These are phyloP conservation scores for Neomonachus schauinslandi DNA, from an alignment of 2,113 vertebrate species.

Conservation along the genomic window DNA sequence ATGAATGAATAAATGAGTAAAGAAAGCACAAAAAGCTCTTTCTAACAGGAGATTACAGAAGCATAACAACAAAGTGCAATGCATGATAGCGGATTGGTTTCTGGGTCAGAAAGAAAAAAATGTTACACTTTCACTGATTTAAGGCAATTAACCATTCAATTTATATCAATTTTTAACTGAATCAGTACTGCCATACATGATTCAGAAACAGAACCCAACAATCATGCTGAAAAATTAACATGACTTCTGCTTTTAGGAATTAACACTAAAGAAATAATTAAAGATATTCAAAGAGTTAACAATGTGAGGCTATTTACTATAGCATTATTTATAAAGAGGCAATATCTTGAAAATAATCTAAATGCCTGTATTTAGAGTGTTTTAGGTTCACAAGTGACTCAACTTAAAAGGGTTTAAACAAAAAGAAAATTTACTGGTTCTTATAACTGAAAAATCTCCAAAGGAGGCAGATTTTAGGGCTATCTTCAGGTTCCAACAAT, in stretches of 20 bases:
- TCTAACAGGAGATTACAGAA: background rate
- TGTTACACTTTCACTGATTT: background rate
- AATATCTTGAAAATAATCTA: constrained; percentile 3
- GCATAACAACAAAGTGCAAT: background rate
- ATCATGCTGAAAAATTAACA: background rate
- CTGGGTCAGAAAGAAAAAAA: background rate
- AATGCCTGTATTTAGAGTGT: background rate
- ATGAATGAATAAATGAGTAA: background rate
- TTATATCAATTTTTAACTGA: background rate
- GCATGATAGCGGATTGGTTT: background rate
- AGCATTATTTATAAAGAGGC: background rate
- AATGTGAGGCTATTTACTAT: background rate
- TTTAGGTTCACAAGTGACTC: background rate
- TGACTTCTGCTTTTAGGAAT: background rate
- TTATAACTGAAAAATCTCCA: background rate
- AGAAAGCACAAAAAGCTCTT: background rate
- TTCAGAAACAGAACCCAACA: background rate
- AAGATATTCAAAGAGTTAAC: background rate
- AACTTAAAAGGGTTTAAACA: background rate
- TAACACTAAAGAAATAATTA: background rate
- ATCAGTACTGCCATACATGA: background rate
- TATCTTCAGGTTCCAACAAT: background rate
- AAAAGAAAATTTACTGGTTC: background rate
- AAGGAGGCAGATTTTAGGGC: background rate
- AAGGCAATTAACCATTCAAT: background rate